Evolutionary conservation across 1,140 invertebrate species (phyloP), one percentile per base, ranked within the genome.

Genomic region (Drosophila sechellia): DNA sequence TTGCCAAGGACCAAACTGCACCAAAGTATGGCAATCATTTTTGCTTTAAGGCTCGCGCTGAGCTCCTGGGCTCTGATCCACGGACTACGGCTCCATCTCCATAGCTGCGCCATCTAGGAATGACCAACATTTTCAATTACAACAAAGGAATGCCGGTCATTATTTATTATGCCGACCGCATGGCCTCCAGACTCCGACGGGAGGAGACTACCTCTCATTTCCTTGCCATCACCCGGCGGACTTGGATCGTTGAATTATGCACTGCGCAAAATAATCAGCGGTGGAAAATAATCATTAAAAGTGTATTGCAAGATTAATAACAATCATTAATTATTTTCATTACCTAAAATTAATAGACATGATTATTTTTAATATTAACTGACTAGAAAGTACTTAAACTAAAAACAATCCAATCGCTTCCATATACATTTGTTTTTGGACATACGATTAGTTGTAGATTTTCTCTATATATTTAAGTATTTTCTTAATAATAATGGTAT

Each of bases 121-220:
- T 89, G 84, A 90, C 84, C 84, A 89, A 89, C 85, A 89, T 90
- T 89, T 89, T 89, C 84, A 89, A 89, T 89, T 89, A 89, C 84
- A 89, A 89, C 84, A 89, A 89, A 90, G 84, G 85, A 89, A 89
- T 89, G 84, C 80, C 79, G 84, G 84, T 80, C 84, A 90, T 89
- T 89, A 89, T 89, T 89, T 89, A 89, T 89, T 89, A 89, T 90
- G 84, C 84, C 84, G 84, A 90, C 84, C 84, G 84, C 84, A 87
- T 87, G 84, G 76, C 84, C 84, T 87, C 84, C 53, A 89, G 76
- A 66, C 49, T 52, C 22, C 46, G 48, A 40, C 17, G 42, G 59
- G 54, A 63, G 55, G 55, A 39, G 60, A 20, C 48, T 52, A 68
- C 64, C 64, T 65, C 59, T 53, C 60, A 60, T 60, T 64, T 64